Conservation (phyloP, 2,797 vertebrate genomes). For the Gymnoscopelus braueri region DNA sequence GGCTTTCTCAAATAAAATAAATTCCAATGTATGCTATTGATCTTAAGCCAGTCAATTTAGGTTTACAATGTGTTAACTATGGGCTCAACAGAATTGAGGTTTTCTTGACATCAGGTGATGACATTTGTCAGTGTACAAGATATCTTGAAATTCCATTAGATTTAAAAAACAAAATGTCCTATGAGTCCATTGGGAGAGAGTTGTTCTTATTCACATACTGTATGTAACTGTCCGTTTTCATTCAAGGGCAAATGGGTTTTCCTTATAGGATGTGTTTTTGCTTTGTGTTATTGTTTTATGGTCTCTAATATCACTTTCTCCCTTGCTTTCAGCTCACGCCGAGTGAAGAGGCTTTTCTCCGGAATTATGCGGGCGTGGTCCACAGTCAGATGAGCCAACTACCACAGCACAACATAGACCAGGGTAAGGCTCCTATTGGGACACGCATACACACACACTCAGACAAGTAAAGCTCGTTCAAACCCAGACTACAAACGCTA, state of each 20-base stretch:
- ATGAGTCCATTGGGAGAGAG: neutral
- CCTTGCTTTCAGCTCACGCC: constrained; percentile 86
- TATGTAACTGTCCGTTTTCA: neutral
- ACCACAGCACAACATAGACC: constrained; percentile 97
- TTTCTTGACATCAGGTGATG: no score
- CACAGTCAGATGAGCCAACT: constrained; percentile 98
- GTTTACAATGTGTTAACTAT: no score
- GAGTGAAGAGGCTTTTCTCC: constrained; percentile 96
- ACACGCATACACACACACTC: neutral
- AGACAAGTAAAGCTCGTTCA: neutral
- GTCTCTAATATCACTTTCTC: constrained; percentile 17
- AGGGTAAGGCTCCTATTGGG: constrained; percentile 82
- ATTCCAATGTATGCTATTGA: no score
- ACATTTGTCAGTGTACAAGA: no score
- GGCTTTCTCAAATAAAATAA: no score
- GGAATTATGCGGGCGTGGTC: constrained; percentile 94
- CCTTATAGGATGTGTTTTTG: neutral
- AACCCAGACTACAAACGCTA: constrained; percentile 6
- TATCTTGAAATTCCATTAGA: no score
- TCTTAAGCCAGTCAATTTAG: no score
- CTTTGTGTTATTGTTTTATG: constrained; percentile 2
- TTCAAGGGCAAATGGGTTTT: neutral
- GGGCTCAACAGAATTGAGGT: no score
- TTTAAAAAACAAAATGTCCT: no score
- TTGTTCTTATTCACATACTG: neutral